These are phyloP conservation scores for Cantharis lateralis DNA, from an alignment of 2,888 invertebrate genomes.

Conservation along the genomic window DNA sequence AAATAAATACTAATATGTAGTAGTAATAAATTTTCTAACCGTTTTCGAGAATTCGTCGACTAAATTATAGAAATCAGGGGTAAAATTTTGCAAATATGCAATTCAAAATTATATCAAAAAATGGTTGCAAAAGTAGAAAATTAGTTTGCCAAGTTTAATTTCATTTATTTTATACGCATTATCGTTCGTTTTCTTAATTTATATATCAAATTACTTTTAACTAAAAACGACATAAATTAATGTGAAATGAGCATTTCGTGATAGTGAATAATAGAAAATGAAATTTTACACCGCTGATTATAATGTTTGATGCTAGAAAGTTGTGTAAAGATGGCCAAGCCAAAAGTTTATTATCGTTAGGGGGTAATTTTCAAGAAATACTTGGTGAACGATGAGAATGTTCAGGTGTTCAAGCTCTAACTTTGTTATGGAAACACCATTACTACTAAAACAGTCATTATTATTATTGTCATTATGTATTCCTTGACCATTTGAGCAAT, in stretches of 20 bases:
- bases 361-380: constrained; percentile 46
- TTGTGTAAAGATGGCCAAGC: constrained; percentile 48
- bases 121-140: not conserved
- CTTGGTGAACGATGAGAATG: constrained; percentile 47
- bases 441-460: constrained; percentile 53
- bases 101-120: too few relatives aligned
- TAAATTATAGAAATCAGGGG: too few relatives aligned
- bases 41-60: too few relatives aligned
- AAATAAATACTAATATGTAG: too few relatives aligned
- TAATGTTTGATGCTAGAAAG: constrained; percentile 48
- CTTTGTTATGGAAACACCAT: constrained; percentile 55
- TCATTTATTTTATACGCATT: not conserved
- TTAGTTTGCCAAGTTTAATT: not conserved
- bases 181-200: not conserved
- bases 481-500: constrained; percentile 39
- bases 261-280: constrained; percentile 36
- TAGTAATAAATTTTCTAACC: too few relatives aligned
- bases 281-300: constrained; percentile 44
- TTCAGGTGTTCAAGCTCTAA: constrained; percentile 50
- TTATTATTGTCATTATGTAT: constrained; percentile 51
- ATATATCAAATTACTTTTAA: constrained; percentile 17
- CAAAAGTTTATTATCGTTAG: constrained; percentile 44
- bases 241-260: constrained; percentile 45
- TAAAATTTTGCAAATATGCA: too few relatives aligned
- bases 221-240: constrained; percentile 37